These are phyloP conservation scores for Leucoraja erinaceus DNA, from an alignment of 2,113 vertebrate genomes.

Conservation along the genomic window DNA sequence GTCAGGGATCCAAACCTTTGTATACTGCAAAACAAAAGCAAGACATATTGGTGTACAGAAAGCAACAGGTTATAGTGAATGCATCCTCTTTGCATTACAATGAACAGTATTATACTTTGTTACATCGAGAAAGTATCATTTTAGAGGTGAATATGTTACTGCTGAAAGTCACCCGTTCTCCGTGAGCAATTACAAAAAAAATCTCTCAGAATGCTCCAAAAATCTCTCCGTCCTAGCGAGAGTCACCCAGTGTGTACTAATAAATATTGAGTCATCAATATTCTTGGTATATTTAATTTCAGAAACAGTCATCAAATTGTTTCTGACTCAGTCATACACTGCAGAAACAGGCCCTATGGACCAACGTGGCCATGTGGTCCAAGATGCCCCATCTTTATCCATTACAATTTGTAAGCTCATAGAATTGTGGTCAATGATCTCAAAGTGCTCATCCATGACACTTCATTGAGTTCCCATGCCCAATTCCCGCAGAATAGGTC, in stretches of 20 bases:
- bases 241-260: background rate
- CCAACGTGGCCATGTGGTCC: too few species aligned
- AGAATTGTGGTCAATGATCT: too few species aligned
- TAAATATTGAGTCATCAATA: background rate
- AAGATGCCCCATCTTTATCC: too few species aligned
- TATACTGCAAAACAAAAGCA: constrained; percentile 59
- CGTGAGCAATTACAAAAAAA: background rate
- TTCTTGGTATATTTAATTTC: background rate
- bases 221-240: background rate
- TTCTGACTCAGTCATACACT: too few species aligned
- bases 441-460: too few species aligned
- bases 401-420: too few species aligned
- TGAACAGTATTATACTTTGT: background rate
- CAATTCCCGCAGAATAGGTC: too few species aligned
- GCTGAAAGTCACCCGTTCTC: background rate
- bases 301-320: background rate
- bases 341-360: too few species aligned
- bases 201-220: background rate
- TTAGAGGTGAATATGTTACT: background rate
- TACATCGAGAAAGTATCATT: background rate
- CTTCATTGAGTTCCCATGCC: too few species aligned
- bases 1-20: constrained; percentile 91
- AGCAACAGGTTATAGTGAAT: background rate
- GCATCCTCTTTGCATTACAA: background rate
- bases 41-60: background rate